Conservation (phyloP, 1,140 invertebrate species). For the Trinorchestia longiramus region DNA sequence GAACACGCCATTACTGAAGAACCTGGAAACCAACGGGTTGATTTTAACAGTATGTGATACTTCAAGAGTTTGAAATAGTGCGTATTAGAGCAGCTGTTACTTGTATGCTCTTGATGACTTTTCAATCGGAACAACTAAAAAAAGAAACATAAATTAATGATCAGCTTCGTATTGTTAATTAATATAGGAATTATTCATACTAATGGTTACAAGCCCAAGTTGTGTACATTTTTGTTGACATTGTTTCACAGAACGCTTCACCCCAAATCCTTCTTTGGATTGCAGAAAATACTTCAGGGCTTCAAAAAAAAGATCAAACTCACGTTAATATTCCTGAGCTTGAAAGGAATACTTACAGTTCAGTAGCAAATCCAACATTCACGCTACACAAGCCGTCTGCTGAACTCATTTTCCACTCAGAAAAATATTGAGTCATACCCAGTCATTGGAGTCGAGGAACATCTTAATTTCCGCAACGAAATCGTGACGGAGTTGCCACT, state of each 20-base stretch:
- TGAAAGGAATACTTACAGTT: not conserved
- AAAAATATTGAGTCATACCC: not conserved
- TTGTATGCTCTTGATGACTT: not conserved
- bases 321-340: not conserved
- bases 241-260: not conserved
- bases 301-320: not conserved
- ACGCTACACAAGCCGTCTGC: not conserved
- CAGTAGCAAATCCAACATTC: not conserved
- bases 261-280: not conserved
- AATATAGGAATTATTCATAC: not conserved
- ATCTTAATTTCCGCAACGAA: conserved; percentile 22
- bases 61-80: not conserved
- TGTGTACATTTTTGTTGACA: not conserved
- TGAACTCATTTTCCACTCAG: not conserved
- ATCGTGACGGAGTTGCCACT: not conserved
- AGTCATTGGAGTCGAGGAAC: not conserved
- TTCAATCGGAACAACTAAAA: not conserved
- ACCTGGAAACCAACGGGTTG: not conserved
- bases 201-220: not conserved
- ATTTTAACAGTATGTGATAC: not conserved
- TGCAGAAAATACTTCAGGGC: not conserved
- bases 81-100: not conserved
- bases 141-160: not conserved
- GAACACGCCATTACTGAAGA: not conserved
- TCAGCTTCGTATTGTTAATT: not conserved